Evolutionary conservation across 2,113 vertebrate species (phyloP).

Genomic region (Athene cunicularia): DNA sequence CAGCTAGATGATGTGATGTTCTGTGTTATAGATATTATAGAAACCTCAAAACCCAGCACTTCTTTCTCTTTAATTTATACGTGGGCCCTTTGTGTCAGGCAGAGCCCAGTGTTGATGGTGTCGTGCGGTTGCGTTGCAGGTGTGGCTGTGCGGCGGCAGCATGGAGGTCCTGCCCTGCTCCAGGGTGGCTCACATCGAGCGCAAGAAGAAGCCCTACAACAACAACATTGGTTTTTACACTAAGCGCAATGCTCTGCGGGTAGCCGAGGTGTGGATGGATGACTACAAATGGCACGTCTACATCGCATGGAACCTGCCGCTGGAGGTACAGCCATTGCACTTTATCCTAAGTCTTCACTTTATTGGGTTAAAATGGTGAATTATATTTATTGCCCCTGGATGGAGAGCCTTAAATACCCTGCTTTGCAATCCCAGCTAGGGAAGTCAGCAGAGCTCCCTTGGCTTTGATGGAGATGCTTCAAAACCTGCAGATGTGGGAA

Average conservation of each 20-base stretch:
- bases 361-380: accelerated
- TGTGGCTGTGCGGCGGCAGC: constrained; percentile 96
- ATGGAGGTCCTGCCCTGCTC: constrained; percentile 99
- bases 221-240: constrained; percentile 94
- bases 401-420: neutral
- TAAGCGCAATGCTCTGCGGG: constrained; percentile 93
- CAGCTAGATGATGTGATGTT: neutral
- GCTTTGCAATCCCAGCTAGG: too few species aligned
- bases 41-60: neutral
- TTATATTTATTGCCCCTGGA: neutral
- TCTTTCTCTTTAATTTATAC: neutral
- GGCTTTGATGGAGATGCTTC: neutral
- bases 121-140: constrained; percentile 71
- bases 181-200: constrained; percentile 93
- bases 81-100: accelerated
- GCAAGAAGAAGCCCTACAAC: constrained; percentile 95
- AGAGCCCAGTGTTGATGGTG: neutral
- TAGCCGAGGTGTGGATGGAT: constrained; percentile 99
- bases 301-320: constrained; percentile 95
- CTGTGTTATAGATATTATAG: neutral
- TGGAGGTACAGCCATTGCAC: constrained; percentile 79
- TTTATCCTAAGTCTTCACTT: accelerated
- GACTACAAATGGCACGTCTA: constrained; percentile 95
- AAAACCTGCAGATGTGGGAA: neutral
- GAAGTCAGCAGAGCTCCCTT: neutral